These are phyloP conservation scores for Phoenicopterus ruber DNA, from an alignment of 2,113 vertebrate species.

Conservation along the genomic window DNA sequence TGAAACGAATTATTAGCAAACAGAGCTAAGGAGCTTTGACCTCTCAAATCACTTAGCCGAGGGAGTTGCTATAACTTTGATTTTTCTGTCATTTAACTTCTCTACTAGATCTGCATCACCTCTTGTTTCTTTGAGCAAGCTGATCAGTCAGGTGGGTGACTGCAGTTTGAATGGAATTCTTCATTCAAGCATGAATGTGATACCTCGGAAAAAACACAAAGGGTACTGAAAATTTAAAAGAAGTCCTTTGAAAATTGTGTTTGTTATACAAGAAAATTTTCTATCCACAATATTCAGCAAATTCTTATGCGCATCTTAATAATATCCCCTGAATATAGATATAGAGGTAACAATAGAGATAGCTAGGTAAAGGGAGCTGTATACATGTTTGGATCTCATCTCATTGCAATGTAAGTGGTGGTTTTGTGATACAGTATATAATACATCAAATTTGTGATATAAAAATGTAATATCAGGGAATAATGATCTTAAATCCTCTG, in stretches of 20 bases:
- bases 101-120: neutral
- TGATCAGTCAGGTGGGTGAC: neutral
- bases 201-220: neutral
- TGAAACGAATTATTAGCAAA: neutral
- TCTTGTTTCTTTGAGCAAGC: neutral
- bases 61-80: neutral
- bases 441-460: neutral
- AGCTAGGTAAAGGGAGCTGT: neutral
- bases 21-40: neutral
- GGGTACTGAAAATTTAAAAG: neutral
- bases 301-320: neutral
- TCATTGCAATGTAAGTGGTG: neutral
- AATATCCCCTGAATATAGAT: neutral
- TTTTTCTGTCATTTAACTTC: neutral
- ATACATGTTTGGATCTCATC: neutral
- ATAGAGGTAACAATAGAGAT: neutral
- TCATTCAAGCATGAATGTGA: slow-evolving; percentile 8
- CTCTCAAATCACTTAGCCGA: neutral
- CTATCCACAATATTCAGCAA: neutral
- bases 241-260: neutral
- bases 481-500: neutral
- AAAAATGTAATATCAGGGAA: neutral
- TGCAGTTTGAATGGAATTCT: neutral
- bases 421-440: neutral
- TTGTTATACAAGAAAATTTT: neutral